Evolutionary conservation across 1,140 invertebrate species (phyloP).

Genomic region (Adoxophyes honmai): DNA sequence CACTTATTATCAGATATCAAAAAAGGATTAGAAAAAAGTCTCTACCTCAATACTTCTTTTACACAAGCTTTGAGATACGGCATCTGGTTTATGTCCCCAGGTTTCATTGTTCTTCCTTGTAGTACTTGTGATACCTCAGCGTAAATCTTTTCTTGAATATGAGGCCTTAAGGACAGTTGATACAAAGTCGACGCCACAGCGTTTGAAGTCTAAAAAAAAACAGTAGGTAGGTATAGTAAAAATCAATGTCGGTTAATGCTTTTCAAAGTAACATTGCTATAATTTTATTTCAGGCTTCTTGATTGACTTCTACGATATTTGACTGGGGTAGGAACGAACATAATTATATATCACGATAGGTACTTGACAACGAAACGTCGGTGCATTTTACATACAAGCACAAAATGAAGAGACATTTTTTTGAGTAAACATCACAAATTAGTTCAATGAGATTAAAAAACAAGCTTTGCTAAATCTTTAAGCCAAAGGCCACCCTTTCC

Average conservation of each 20-base stretch:
- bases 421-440: too few species aligned
- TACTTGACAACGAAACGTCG: too few species aligned
- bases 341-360: too few species aligned
- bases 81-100: slow-evolving; percentile 82
- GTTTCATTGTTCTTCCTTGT: slow-evolving; percentile 77
- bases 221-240: slow-evolving; percentile 1
- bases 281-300: not conserved
- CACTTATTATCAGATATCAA: too few species aligned
- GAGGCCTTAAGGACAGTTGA: slow-evolving; percentile 85
- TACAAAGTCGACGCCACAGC: slow-evolving; percentile 87
- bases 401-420: too few species aligned
- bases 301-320: slow-evolving; percentile 16
- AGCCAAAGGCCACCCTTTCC: too few species aligned
- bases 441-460: too few species aligned
- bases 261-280: not conserved
- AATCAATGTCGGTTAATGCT: not conserved
- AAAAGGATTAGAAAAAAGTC: not conserved
- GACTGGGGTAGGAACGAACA: too few species aligned
- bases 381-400: too few species aligned
- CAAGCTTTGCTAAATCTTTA: too few species aligned
- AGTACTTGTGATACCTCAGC: slow-evolving; percentile 81
- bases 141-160: slow-evolving; percentile 85
- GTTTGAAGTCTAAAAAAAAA: slow-evolving; percentile 86
- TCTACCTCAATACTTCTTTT: slow-evolving; percentile 91
- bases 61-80: slow-evolving; percentile 91